A percentile compares a stretch with the other conserved stretches of the same genome.
Conservation (phyloP, 1,140 invertebrate species). For the Ruditapes philippinarum region DNA sequence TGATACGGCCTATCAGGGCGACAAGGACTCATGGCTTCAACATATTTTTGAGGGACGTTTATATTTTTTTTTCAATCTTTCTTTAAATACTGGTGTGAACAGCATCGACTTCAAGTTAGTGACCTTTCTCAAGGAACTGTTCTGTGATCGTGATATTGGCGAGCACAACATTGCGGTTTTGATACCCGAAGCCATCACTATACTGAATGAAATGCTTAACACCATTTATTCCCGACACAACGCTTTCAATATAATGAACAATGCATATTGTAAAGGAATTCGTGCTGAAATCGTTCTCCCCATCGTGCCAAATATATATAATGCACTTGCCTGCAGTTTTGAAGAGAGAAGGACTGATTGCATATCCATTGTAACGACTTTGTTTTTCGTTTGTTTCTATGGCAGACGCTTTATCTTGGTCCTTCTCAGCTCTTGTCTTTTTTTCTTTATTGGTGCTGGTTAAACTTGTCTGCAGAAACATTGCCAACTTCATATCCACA, state of each 20-base stretch:
- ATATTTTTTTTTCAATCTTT: constrained; percentile 31
- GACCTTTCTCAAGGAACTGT: constrained; percentile 33
- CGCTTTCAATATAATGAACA: background rate
- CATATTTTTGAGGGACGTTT: constrained; percentile 23
- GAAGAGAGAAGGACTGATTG: constrained; percentile 16
- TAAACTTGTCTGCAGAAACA: background rate
- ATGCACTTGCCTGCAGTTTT: constrained; percentile 44
- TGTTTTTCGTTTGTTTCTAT: background rate
- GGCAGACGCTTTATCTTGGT: background rate
- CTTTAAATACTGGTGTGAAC: constrained; percentile 38
- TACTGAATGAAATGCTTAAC: constrained; percentile 11
- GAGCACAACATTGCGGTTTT: constrained; percentile 28
- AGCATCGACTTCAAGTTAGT: constrained; percentile 33
- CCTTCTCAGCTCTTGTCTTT: constrained; percentile 25
- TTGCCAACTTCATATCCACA: constrained; percentile 42
- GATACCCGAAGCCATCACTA: constrained; percentile 39
- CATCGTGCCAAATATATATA: constrained; percentile 60
- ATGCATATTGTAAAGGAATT: constrained; percentile 47
- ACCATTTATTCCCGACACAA: background rate
- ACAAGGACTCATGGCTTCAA: background rate
- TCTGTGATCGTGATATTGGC: constrained; percentile 30
- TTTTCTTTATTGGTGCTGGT: constrained; percentile 9
- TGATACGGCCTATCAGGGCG: background rate
- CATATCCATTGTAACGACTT: constrained; percentile 48
- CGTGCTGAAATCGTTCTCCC: constrained; percentile 36